These are phyloP conservation scores for Aphrocallistes beatrix DNA, from an alignment of 37 sponge, comb jelly and placozoan genomes.

Conservation along the genomic window DNA sequence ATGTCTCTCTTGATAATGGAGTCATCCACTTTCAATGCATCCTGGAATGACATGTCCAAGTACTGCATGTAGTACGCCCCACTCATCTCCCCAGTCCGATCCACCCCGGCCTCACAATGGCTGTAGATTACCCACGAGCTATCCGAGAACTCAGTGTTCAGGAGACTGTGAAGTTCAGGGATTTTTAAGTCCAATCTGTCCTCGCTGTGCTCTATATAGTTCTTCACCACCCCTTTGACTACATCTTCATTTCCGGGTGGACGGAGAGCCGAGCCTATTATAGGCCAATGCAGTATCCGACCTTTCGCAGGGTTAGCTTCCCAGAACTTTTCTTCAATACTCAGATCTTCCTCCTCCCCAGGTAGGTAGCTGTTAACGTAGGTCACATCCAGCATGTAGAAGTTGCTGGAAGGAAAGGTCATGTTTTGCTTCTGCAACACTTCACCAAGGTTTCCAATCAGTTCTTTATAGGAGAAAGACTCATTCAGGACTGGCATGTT, in stretches of 20 bases:
- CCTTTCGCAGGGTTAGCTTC: constrained; percentile 35
- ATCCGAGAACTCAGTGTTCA: constrained; percentile 17
- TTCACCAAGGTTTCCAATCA: constrained; percentile 29
- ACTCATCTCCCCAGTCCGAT: constrained; percentile 22
- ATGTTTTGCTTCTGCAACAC: constrained; percentile 20
- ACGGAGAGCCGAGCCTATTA: background rate
- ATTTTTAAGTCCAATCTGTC: constrained; percentile 34
- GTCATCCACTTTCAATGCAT: constrained; percentile 62
- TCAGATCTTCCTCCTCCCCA: constrained; percentile 41
- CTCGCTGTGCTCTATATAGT: constrained; percentile 25
- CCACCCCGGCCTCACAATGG: constrained; percentile 63
- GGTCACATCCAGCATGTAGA: constrained; percentile 61
- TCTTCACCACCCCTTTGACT: constrained; percentile 35
- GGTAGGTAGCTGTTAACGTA: background rate
- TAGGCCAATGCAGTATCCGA: constrained; percentile 9
- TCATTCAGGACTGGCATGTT: constrained; percentile 65
- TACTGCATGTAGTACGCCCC: constrained; percentile 60
- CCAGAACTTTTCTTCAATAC: constrained; percentile 53
- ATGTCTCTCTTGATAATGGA: constrained; percentile 58
- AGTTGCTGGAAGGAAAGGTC: constrained; percentile 41
- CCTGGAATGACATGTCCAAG: constrained; percentile 57
- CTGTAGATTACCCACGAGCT: constrained; percentile 52
- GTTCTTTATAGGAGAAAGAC: constrained; percentile 45
- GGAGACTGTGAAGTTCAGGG: constrained; percentile 18
- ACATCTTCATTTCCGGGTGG: background rate